These are phyloP conservation scores for Drosophila fungiperda DNA, from an alignment of 2,888 invertebrate species.

Conservation along the genomic window DNA sequence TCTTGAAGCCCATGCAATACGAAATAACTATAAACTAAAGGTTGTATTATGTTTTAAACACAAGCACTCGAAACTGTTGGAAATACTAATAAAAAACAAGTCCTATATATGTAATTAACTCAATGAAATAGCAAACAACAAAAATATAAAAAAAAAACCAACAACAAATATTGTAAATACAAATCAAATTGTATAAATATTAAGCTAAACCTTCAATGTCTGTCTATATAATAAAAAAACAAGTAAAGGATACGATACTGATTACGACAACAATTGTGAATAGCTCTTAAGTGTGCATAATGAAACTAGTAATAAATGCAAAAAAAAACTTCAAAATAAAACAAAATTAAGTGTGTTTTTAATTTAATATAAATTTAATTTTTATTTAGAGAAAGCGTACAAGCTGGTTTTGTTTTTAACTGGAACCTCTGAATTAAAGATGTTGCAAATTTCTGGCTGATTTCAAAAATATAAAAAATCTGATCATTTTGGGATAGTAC, in stretches of 20 bases:
- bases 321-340: slow-evolving; percentile 29
- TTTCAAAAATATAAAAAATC: neutral
- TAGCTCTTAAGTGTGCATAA: slow-evolving; percentile 76
- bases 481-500: no score
- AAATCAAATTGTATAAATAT: slow-evolving; percentile 59
- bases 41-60: slow-evolving; percentile 75
- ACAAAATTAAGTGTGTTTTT: slow-evolving; percentile 21
- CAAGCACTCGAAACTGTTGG: slow-evolving; percentile 39
- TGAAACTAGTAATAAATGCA: slow-evolving; percentile 67
- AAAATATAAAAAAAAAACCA: slow-evolving; percentile 29
- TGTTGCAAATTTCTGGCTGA: neutral
- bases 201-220: slow-evolving; percentile 56
- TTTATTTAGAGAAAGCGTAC: neutral
- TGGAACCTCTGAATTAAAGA: no score
- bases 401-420: no score
- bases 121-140: slow-evolving; percentile 36
- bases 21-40: slow-evolving; percentile 60
- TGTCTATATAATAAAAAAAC: slow-evolving; percentile 43
- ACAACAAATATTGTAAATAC: slow-evolving; percentile 56
- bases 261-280: slow-evolving; percentile 70
- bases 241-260: slow-evolving; percentile 53
- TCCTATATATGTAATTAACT: slow-evolving; percentile 65
- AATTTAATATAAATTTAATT: neutral
- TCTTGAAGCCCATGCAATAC: slow-evolving; percentile 21
- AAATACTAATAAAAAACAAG: slow-evolving; percentile 38